Evolutionary conservation across 2,888 invertebrate species (phyloP), one percentile per base, ranked within the genome.

Genomic region (Apotomis turbidana): DNA sequence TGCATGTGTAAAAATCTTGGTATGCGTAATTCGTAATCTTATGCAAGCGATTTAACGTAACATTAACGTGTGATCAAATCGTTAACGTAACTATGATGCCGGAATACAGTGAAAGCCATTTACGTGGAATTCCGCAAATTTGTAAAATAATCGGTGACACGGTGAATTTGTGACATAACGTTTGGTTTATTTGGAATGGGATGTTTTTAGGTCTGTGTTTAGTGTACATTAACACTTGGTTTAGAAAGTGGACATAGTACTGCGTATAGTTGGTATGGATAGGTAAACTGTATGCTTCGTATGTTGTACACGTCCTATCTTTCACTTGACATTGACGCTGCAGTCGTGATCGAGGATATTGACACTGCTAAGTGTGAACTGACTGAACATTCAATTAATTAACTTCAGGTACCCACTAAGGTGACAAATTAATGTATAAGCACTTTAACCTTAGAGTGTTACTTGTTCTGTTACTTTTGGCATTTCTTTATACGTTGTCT

Each of bases 241-340:
- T 79, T 82, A 78, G 80, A 81, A 80, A 81, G 80, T 78, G 68
- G 66, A 70, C 70, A 64, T 68, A 49, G 54, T 27, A 52, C 27
- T 62, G 68, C 61, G 41, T 68, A 70, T 70, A 71, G 74, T 68
- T 74, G 51, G 51, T 59, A 71, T 61, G 77, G 75, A 78, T 84
- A 83, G 75, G 78, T 84, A 83, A 57, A 85, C 85, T 85, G 82
- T 76, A 78, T 46, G 68, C 15, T 41, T 36, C 61, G 62, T 49
- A 60, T 54, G 60, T 59, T 51, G 59, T 54, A 54, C 83, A 86
- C 82, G 85, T 86, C 86, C 85, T 82, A 85, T 91, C 88, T 88
- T 87, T 92, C 87, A 88, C 88, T 90, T 92, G 91, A 92, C 93
- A 92, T 91, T 92, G 91, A 86, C 82, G 82, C 79, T 77, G 81